Conservation (phyloP, 2,113 vertebrate species). For the Megaceryle torquata region DNA sequence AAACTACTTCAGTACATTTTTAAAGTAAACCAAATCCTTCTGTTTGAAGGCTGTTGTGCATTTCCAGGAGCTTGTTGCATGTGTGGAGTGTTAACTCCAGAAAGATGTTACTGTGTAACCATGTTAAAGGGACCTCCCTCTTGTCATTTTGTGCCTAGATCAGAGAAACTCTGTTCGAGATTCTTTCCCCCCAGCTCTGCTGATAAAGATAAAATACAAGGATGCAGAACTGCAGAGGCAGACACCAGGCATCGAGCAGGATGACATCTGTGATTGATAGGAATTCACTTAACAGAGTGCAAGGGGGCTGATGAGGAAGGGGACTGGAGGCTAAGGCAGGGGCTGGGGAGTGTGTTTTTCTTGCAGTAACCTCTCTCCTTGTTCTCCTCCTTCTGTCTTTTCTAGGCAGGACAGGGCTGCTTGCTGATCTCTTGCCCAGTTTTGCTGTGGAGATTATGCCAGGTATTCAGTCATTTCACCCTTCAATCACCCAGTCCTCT, state of each 20-base stretch:
- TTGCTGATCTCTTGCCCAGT: constrained; percentile 96
- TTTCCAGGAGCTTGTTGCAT: constrained; percentile 10
- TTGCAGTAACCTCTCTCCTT: constrained; percentile 75
- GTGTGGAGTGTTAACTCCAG: background rate
- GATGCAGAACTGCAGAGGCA: constrained; percentile 15
- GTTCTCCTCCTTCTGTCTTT: constrained; percentile 80
- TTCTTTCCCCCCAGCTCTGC: background rate
- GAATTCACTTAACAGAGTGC: background rate
- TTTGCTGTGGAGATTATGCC: constrained; percentile 99
- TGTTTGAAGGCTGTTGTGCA: background rate
- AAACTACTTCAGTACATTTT: background rate
- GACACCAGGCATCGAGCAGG: background rate
- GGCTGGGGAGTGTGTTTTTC: constrained; percentile 53
- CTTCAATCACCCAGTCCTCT: constrained; percentile 48
- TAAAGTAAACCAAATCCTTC: background rate
- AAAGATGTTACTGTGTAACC: background rate
- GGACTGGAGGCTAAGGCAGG: background rate
- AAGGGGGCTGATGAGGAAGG: background rate
- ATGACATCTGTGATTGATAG: background rate
- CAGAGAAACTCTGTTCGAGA: background rate
- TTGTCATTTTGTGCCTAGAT: constrained; percentile 8
- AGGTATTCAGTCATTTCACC: constrained; percentile 86
- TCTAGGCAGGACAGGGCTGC: constrained; percentile 97
- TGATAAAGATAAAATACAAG: constrained; percentile 20
- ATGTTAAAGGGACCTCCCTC: background rate